Evolutionary conservation across 2,888 invertebrate species (phyloP), one percentile per base, ranked within the genome.

Genomic region (Rhingia rostrata): DNA sequence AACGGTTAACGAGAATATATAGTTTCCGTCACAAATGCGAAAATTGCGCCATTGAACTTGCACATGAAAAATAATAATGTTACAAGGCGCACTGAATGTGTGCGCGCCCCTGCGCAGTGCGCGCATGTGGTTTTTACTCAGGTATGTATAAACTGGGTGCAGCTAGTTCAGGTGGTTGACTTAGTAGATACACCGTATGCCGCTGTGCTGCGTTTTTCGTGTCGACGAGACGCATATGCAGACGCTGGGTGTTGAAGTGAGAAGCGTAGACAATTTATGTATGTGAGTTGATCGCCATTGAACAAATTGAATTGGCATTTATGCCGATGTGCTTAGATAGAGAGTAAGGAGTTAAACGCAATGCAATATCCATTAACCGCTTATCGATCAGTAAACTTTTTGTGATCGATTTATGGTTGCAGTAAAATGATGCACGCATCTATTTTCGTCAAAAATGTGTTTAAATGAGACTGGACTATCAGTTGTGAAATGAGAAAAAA

Each of bases 11-110:
- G 63, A 74, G 79, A 69, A 79, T 70, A 70, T 54, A 70, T 74
- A 74, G 73, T 79, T 83, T 73, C 79, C 79, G 56, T 74, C 67
- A 33, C 64, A 69, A 79, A 69, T 64, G 74, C 41, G 64, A 70
- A 74, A 84, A 74, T 61, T 70, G 63, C 79, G 84, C 80, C 84
- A 84, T 84, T 84, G 84, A 84, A 84, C 84, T 84, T 84, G 79
- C 80, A 58, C 79, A 74, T 81, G 70, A 75, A 74, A 74, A 74
- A 49, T 51, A 67, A 67, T 41, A 39, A 66, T 49, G 53, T 73
- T 43, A 45, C 66, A 22, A 73, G 33, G 33, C 47, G 61, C 72
- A 45, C 73, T 39, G 7, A 39, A 37, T 39, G 10, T 39, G 56
- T 56, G 51, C 6, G 10, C 4, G 14, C 41, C 41, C 39, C 30